Evolutionary conservation across 2,113 vertebrate genomes (phyloP).

Genomic region (Todiramphus saurophagus): DNA sequence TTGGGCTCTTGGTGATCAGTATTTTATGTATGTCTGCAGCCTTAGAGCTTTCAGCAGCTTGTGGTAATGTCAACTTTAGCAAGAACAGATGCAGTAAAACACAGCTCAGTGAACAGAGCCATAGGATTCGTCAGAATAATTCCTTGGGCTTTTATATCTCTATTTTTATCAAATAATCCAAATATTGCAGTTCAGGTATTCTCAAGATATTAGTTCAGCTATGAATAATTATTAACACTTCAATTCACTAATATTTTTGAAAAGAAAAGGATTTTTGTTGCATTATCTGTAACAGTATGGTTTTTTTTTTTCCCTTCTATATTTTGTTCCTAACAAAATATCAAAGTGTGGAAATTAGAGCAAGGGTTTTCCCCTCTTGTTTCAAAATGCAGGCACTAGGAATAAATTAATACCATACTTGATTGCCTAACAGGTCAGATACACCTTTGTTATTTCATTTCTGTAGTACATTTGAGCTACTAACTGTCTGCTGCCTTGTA

Average conservation of each 20-base stretch:
- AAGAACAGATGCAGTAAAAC: slow-evolving; percentile 20
- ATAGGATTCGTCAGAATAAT: background rate
- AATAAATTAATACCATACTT: background rate
- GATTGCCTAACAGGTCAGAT: background rate
- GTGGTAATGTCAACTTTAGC: background rate
- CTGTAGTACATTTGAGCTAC: background rate
- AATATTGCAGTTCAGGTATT: background rate
- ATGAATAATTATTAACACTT: background rate
- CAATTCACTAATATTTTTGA: background rate
- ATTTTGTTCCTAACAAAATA: background rate
- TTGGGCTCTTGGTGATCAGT: background rate
- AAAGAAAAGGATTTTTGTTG: background rate
- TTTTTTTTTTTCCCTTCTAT: background rate
- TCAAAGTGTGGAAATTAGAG: background rate
- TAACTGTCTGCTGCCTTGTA: background rate
- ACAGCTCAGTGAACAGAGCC: background rate
- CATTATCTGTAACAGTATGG: background rate
- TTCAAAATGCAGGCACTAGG: background rate
- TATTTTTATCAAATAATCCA: background rate
- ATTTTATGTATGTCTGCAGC: background rate
- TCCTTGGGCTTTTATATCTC: background rate
- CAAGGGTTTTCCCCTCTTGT: background rate
- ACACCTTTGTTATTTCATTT: background rate
- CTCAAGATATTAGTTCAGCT: background rate
- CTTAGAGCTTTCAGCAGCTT: slow-evolving; percentile 24